Percentiles rank a stretch among this genome's conserved stretches.
Evolutionary conservation across 2,113 vertebrate species (phyloP).

Genomic region (Deroptyus accipitrinus): DNA sequence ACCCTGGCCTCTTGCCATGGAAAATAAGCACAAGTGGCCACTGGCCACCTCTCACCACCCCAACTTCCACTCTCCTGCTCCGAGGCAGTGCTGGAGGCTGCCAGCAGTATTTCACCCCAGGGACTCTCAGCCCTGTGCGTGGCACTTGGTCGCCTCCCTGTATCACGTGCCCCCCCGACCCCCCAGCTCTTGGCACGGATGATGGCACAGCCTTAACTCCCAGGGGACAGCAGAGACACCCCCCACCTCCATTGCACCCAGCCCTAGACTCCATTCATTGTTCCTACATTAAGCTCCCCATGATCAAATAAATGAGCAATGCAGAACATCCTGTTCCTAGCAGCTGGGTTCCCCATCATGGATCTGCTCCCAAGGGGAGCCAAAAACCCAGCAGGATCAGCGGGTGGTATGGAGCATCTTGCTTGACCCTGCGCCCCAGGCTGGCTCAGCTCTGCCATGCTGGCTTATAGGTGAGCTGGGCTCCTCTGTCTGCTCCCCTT

Average conservation of each 20-base stretch:
- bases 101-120: background rate
- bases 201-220: background rate
- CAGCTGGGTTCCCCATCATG: background rate
- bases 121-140: background rate
- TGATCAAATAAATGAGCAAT: slow-evolving; percentile 63
- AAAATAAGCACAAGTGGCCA: rapidly evolving
- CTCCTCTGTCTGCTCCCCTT: background rate
- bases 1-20: background rate
- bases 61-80: background rate
- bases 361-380: background rate
- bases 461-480: background rate
- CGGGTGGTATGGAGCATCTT: background rate
- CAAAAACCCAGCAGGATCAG: background rate
- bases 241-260: background rate
- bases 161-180: background rate
- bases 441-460: slow-evolving; percentile 39
- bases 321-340: background rate
- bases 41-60: background rate
- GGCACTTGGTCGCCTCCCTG: background rate
- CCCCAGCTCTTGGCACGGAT: background rate
- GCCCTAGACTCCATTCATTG: background rate
- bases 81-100: background rate
- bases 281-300: background rate
- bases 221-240: background rate
- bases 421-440: background rate